Conservation (phyloP, 1,140 invertebrate species). For the Orussus abietinus region DNA sequence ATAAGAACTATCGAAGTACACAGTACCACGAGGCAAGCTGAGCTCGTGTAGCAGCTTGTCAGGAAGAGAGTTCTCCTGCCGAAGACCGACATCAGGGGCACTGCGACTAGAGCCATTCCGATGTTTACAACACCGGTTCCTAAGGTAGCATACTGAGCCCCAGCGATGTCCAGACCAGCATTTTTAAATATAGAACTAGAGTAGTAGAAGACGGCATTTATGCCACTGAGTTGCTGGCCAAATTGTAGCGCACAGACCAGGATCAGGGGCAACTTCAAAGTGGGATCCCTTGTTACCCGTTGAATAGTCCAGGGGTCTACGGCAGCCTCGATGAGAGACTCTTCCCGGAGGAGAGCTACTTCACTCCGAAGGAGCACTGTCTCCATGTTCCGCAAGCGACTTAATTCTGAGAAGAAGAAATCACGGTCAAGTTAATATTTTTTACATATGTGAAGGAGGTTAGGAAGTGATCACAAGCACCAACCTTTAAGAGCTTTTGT, state of each 20-base stretch:
- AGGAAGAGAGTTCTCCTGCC: slow-evolving; percentile 60
- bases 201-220: slow-evolving; percentile 86
- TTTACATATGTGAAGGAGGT: slow-evolving; percentile 5
- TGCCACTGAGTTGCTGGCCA: slow-evolving; percentile 81
- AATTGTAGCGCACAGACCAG: slow-evolving; percentile 71
- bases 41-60: slow-evolving; percentile 53
- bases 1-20: slow-evolving; percentile 57
- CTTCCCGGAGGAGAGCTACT: slow-evolving; percentile 50
- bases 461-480: slow-evolving; percentile 16
- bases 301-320: slow-evolving; percentile 53
- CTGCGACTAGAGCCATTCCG: slow-evolving; percentile 62
- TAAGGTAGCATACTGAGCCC: slow-evolving; percentile 66
- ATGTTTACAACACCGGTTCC: slow-evolving; percentile 70
- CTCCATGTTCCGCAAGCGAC: slow-evolving; percentile 38
- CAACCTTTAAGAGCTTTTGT: slow-evolving; percentile 62
- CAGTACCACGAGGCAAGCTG: slow-evolving; percentile 55
- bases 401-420: slow-evolving; percentile 33
- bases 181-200: slow-evolving; percentile 67
- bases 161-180: slow-evolving; percentile 58
- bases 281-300: slow-evolving; percentile 53
- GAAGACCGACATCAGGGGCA: slow-evolving; percentile 57
- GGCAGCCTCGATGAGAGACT: slow-evolving; percentile 36
- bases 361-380: slow-evolving; percentile 35
- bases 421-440: not conserved
- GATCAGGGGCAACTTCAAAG: slow-evolving; percentile 64